phyloP scores from a whole-genome alignment of 37 sponge, comb jelly and placozoan species.

The Hexactinellida sp. region DNA sequence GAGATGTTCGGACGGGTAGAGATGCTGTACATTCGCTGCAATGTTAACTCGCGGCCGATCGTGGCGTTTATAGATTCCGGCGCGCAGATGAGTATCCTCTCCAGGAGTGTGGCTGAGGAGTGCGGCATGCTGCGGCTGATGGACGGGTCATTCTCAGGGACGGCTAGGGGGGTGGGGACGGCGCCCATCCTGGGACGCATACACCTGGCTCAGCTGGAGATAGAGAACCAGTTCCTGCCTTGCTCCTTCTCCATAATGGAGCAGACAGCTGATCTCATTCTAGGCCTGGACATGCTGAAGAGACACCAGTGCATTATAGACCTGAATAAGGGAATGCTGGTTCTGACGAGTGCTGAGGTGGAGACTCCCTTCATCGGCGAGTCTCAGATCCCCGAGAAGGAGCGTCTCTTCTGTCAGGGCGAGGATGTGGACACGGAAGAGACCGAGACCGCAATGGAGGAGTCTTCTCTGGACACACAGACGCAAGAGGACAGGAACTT shows the following conservation, averaged over 20 bases:
- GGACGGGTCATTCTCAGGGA: conserved; percentile 56
- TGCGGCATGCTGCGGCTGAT: conserved; percentile 76
- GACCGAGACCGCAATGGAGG: background rate
- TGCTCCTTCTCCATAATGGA: conserved; percentile 80
- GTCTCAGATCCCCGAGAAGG: conserved; percentile 44
- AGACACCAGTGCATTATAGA: conserved; percentile 93
- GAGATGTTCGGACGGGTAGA: conserved; percentile 80
- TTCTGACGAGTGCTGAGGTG: conserved; percentile 59
- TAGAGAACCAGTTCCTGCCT: conserved; percentile 62
- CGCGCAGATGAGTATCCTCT: conserved; percentile 79
- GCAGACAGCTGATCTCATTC: conserved; percentile 70
- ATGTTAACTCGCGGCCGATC: conserved; percentile 66
- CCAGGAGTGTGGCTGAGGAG: conserved; percentile 55
- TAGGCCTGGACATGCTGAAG: conserved; percentile 92
- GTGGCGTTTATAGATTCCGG: conserved; percentile 91
- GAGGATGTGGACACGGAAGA: background rate
- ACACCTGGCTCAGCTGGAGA: conserved; percentile 75
- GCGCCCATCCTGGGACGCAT: conserved; percentile 82
- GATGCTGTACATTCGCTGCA: conserved; percentile 75
- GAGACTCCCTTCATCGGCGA: conserved; percentile 65
- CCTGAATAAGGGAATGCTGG: conserved; percentile 53
- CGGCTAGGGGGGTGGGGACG: conserved; percentile 74
- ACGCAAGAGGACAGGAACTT: conserved; percentile 47
- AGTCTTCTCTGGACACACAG: background rate
- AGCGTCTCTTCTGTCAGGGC: background rate